phyloP scores from a whole-genome alignment of 2,888 invertebrate species.

The Caenorhabditis plicata region DNA sequence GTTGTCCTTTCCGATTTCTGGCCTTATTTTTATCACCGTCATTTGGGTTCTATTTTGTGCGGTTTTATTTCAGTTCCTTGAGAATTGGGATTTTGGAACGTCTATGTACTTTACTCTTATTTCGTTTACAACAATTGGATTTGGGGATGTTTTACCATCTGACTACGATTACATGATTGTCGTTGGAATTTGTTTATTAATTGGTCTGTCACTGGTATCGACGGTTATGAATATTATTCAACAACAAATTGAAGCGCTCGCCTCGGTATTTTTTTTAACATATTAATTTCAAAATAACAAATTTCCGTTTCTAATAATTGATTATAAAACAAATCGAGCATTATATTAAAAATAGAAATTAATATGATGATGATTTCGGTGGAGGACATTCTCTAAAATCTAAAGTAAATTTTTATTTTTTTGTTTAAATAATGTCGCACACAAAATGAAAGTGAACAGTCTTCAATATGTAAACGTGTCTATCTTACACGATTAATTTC shows the following conservation, averaged over 20 bases:
- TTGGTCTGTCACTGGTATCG: constrained; percentile 63
- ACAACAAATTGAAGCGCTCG: constrained; percentile 61
- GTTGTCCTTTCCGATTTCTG: constrained; percentile 60
- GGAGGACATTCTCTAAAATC: no score
- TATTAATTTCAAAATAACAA: not conserved
- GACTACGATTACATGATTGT: constrained; percentile 56
- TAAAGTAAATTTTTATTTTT: no score
- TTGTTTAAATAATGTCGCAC: no score
- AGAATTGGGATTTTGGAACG: constrained; percentile 60
- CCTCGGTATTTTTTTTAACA: constrained; percentile 27
- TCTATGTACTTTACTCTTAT: constrained; percentile 62
- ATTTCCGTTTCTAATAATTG: no score
- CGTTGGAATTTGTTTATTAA: constrained; percentile 52
- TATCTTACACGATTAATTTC: no score
- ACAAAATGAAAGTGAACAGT: no score
- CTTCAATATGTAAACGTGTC: no score
- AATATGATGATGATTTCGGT: no score
- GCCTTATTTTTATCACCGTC: constrained; percentile 54
- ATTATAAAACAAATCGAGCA: no score
- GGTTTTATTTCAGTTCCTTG: constrained; percentile 52
- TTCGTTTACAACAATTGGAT: constrained; percentile 60
- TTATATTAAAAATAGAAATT: no score
- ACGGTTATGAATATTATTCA: constrained; percentile 60
- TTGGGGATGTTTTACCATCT: constrained; percentile 54
- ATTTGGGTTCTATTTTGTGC: constrained; percentile 60